A percentile compares a stretch with the other conserved stretches of the same genome.
Conservation (phyloP, 2,797 vertebrate genomes). For the Artibeus jamaicensis region DNA sequence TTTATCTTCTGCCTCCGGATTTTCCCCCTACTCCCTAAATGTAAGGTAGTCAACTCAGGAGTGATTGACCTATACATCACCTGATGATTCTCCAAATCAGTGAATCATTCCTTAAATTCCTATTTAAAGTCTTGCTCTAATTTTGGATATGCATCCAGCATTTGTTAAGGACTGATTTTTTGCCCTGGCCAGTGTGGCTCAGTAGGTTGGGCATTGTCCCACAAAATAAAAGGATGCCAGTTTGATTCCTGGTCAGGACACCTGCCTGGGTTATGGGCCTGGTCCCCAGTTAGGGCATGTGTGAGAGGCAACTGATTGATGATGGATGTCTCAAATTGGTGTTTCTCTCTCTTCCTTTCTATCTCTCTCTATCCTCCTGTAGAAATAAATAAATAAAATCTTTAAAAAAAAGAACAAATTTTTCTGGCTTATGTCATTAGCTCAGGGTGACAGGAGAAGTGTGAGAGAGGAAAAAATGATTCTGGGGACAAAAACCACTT, state of each 20-base stretch:
- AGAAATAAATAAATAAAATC: not conserved
- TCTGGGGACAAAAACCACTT: constrained; percentile 61
- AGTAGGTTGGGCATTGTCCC: not conserved
- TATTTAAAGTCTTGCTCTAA: not conserved
- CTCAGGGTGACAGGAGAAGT: not conserved
- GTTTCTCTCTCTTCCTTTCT: not conserved
- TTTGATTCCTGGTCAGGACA: not conserved
- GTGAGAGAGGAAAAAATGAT: constrained; percentile 7
- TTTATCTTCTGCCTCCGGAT: not conserved
- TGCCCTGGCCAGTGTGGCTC: not conserved
- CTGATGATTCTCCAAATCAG: not conserved
- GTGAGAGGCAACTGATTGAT: not conserved
- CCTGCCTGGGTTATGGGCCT: too few relatives aligned
- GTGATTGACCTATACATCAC: not conserved
- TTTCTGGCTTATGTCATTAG: constrained; percentile 33
- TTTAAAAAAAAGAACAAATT: not conserved
- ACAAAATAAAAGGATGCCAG: not conserved
- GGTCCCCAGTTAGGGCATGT: too few relatives aligned
- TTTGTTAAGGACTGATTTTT: not conserved
- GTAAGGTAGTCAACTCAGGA: not conserved
- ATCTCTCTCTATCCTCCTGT: not conserved
- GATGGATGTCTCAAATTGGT: not conserved
- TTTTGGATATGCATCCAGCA: not conserved
- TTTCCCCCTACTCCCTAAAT: not conserved
- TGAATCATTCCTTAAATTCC: not conserved